These are phyloP conservation scores for Hemistola chrysoprasaria DNA, from an alignment of 2,888 invertebrate species.

Conservation along the genomic window DNA sequence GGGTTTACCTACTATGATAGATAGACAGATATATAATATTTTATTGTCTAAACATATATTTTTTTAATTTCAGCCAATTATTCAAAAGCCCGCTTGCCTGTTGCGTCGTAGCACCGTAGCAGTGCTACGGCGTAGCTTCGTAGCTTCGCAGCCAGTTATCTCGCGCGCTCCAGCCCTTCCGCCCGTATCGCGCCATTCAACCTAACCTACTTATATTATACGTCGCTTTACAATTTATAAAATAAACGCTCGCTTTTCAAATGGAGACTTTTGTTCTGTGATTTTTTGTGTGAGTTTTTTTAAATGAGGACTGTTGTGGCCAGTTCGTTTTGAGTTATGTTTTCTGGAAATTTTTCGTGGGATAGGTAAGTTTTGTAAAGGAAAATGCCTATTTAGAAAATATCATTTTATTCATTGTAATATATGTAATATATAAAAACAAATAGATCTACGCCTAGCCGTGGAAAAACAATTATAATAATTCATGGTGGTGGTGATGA, in stretches of 20 bases:
- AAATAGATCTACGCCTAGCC: too few species aligned
- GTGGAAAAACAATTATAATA: too few species aligned
- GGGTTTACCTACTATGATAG: too few species aligned
- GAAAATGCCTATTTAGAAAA: neutral
- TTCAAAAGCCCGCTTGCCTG: conserved; percentile 47
- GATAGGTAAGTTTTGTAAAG: conserved; percentile 38
- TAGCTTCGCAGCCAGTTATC: conserved; percentile 69
- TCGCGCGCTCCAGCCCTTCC: conserved; percentile 61
- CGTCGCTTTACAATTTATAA: conserved; percentile 31
- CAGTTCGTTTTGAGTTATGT: conserved; percentile 41
- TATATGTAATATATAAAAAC: too few species aligned
- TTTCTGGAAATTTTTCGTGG: conserved; percentile 35
- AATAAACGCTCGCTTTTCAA: conserved; percentile 35
- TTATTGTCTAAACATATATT: too few species aligned
- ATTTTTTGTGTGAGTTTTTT: conserved; percentile 14
- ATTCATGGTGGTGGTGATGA: too few species aligned
- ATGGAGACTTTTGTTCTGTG: conserved; percentile 35
- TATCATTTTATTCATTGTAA: too few species aligned
- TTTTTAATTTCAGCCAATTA: conserved; percentile 3
- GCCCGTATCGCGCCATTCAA: conserved; percentile 56
- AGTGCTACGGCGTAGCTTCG: conserved; percentile 46
- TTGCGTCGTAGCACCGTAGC: conserved; percentile 59
- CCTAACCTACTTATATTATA: conserved; percentile 51
- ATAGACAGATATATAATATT: too few species aligned
- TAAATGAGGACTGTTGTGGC: conserved; percentile 27